These are phyloP conservation scores for Siniperca chuatsi DNA, from an alignment of 2,113 vertebrate genomes.

Conservation along the genomic window DNA sequence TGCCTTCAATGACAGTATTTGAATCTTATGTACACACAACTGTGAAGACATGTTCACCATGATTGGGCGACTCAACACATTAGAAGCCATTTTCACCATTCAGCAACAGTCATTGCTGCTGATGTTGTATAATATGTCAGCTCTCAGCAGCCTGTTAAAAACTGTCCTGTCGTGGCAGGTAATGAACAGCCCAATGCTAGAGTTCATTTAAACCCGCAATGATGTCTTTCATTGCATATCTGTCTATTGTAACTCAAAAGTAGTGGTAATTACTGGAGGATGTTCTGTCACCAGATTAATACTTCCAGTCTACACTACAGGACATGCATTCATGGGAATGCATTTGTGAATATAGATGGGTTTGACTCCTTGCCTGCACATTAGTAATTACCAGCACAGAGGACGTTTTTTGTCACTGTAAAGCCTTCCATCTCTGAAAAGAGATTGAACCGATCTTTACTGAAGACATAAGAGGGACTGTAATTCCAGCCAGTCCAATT, in stretches of 20 bases:
- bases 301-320: conserved; percentile 48
- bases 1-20: neutral
- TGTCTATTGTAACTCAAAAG: conserved; percentile 23
- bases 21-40: conserved; percentile 16
- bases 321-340: conserved; percentile 44
- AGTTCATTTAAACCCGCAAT: conserved; percentile 47
- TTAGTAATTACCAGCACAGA: conserved; percentile 56
- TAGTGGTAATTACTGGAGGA: conserved; percentile 39
- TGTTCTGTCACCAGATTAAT: conserved; percentile 49
- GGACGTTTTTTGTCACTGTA: conserved; percentile 53
- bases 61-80: conserved; percentile 9
- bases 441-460: conserved; percentile 15
- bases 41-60: conserved; percentile 9
- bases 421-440: conserved; percentile 23
- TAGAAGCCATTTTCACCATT: conserved; percentile 23
- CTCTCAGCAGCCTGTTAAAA: neutral
- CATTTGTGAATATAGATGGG: conserved; percentile 43
- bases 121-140: neutral
- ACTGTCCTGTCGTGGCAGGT: conserved; percentile 2
- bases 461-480: neutral
- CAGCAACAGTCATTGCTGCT: neutral
- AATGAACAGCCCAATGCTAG: neutral
- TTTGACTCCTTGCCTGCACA: conserved; percentile 1
- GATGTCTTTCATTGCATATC: conserved; percentile 25
- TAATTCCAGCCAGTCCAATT: conserved; percentile 33